Percentiles rank a stretch among this genome's conserved stretches.
Conservation (phyloP, 2,888 invertebrate genomes). For the Eupithecia subumbrata region DNA sequence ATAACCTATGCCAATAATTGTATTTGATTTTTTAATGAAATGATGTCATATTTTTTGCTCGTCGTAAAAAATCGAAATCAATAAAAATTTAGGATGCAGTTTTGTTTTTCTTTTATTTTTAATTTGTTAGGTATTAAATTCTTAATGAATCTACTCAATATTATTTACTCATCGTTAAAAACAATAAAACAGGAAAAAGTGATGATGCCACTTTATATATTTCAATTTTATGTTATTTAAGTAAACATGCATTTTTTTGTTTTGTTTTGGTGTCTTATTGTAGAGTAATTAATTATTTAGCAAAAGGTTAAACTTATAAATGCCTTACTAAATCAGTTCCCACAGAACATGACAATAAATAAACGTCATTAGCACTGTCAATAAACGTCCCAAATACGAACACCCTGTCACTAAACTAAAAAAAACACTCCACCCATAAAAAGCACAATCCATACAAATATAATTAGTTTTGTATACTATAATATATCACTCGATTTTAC, state of each 20-base stretch:
- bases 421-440: conserved; percentile 43
- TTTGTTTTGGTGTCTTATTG: not conserved
- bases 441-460: conserved; percentile 75
- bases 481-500: conserved; percentile 73
- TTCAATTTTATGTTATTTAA: no score
- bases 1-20: not conserved
- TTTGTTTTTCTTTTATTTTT: no score
- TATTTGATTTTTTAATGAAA: not conserved
- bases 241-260: not conserved
- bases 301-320: not conserved
- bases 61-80: no score
- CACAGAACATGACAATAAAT: conserved; percentile 61
- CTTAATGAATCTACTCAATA: not conserved
- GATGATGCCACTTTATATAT: not conserved
- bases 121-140: no score
- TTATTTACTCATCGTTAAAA: not conserved
- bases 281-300: not conserved
- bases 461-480: conserved; percentile 77
- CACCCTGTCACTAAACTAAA: conserved; percentile 55
- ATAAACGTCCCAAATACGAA: conserved; percentile 57
- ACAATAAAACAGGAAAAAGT: not conserved
- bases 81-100: no score
- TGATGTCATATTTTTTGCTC: no score
- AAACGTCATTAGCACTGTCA: conserved; percentile 49
- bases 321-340: conserved; percentile 48